A percentile compares a stretch with the other conserved stretches of the same genome.
Conservation (phyloP, 2,113 vertebrate species). For the Neolamprologus ventralis region DNA sequence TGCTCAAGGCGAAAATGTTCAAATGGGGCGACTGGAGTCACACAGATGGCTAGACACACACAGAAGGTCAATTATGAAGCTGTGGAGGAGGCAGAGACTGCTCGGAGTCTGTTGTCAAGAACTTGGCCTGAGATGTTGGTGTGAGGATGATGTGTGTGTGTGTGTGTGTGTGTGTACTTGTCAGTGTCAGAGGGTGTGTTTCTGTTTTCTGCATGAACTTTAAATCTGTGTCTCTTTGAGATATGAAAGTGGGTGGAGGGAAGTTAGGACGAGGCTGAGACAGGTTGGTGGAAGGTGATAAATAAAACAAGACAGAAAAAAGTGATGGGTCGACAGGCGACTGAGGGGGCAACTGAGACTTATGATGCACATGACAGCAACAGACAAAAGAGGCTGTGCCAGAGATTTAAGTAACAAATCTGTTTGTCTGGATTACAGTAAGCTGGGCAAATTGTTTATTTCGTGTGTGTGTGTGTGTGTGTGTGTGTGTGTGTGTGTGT, state of each 20-base stretch:
- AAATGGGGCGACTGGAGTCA: slow-evolving; percentile 14
- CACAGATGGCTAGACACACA: slow-evolving; percentile 42
- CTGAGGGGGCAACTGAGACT: neutral
- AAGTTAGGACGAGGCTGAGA: neutral
- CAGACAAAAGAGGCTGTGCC: neutral
- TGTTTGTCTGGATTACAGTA: slow-evolving; percentile 21
- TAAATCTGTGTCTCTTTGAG: neutral
- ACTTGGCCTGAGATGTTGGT: slow-evolving; percentile 43
- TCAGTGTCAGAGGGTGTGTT: neutral
- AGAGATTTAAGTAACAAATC: slow-evolving; percentile 8
- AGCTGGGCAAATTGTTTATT: neutral
- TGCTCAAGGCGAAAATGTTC: slow-evolving; percentile 5
- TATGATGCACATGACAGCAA: neutral
- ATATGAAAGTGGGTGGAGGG: neutral
- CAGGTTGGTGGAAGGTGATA: neutral
- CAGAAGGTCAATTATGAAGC: slow-evolving; percentile 54
- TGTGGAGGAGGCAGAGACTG: slow-evolving; percentile 49
- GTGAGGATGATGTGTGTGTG: slow-evolving; percentile 8
- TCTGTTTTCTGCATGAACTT: neutral
- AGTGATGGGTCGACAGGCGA: neutral
- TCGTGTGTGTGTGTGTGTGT: neutral
- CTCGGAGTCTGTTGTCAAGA: slow-evolving; percentile 43
- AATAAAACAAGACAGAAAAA: neutral
- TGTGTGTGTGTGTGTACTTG: neutral
- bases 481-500: no score